Evolutionary conservation across 1,140 invertebrate species (phyloP).

Genomic region (Neuroterus valhalla): DNA sequence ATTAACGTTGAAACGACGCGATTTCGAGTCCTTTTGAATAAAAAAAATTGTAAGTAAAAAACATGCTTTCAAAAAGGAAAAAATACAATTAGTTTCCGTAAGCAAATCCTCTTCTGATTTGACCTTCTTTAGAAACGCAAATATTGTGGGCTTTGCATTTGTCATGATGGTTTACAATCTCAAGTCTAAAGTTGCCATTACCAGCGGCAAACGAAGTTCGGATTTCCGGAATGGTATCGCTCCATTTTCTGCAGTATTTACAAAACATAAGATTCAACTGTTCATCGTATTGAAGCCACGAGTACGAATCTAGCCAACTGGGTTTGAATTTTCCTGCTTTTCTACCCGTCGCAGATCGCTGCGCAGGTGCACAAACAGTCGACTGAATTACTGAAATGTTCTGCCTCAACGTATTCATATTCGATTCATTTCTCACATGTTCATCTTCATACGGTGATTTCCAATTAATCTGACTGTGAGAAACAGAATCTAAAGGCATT

Average conservation of each 20-base stretch:
- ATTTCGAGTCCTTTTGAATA: no score
- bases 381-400: conserved; percentile 75
- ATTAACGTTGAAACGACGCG: no score
- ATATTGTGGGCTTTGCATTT: conserved; percentile 84
- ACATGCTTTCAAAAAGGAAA: conserved; percentile 2
- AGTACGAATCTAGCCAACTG: conserved; percentile 80
- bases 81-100: not conserved
- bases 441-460: conserved; percentile 32
- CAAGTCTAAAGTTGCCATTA: conserved; percentile 84
- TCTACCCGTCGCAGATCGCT: conserved; percentile 60
- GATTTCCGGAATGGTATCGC: conserved; percentile 80
- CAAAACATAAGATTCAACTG: conserved; percentile 82
- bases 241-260: conserved; percentile 83
- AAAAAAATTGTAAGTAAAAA: no score
- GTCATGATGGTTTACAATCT: conserved; percentile 86
- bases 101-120: conserved; percentile 41
- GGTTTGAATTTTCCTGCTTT: conserved; percentile 80
- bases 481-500: not conserved
- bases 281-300: conserved; percentile 83
- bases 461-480: conserved; percentile 34
- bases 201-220: conserved; percentile 84
- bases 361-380: conserved; percentile 48
- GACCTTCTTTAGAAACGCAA: conserved; percentile 76
- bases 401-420: conserved; percentile 54
- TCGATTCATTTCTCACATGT: conserved; percentile 30